Base-by-base conservation (phyloP, 2,797 vertebrate species). In the Vespertilio murinus region DNA sequence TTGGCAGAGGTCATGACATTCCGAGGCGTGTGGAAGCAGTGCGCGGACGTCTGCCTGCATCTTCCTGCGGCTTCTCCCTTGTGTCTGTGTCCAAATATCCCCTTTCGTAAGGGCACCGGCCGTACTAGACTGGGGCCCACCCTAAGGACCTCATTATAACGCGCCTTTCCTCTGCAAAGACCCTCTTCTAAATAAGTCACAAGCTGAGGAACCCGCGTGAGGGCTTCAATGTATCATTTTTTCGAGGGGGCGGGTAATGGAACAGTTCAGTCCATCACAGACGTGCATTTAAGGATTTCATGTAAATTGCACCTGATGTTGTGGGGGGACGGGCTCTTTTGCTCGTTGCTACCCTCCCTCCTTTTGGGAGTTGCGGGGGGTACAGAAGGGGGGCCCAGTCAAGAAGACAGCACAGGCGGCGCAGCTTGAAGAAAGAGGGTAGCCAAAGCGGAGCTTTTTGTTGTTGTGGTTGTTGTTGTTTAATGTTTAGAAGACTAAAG, bases 401-500 rank as follows among this genome's bases (percentile, higher is more conserved):
- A 73, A 75, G 88, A 92, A 94, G 96, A 94, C 69, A 59, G 59
- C 75, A 0, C 30, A 64, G 85, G 89, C 80, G 85, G 82, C 4
- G 90, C 54, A 82, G 95, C 85, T 91, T 91, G 86, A 84, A 93
- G 69, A 80, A 70, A 97, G 98, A 97, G 97, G 96, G 97, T 97
- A 98, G 98, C 98, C 98, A 98, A 98, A 98, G 98, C 98, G 98
- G 98, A 98, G 98, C 95, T 98, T 97, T 98, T 97, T 98, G 52
- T 69, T 98, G 98, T 98, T 98, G 98, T n/a, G n/a, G n/a, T 98
- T 98, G 98, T 96, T 98, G 97, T 98, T 97, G 98, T 96, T 98
- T 98, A 98, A 98, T 98, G 98, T 98, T 98, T 98, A 98, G 98
- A 98, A 99, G 98, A 98, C 98, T 98, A 98, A 98, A 98, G 98